A percentile compares a stretch with the other conserved stretches of the same genome.
phyloP scores from a whole-genome alignment of 2,888 invertebrate species.

The Thymelicus lineola region DNA sequence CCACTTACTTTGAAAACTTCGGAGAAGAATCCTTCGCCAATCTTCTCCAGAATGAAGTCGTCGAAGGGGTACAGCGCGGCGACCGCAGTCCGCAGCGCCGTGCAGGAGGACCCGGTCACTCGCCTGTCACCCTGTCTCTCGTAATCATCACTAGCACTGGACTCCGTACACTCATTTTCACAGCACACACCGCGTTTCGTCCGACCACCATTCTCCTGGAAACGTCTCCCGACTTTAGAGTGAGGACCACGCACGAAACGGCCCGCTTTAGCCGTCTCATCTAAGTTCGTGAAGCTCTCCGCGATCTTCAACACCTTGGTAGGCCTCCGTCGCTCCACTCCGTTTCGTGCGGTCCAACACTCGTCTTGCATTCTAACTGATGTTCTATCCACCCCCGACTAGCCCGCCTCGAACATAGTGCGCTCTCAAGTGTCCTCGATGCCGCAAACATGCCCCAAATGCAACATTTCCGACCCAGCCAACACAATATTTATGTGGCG shows the following conservation, averaged over 20 bases:
- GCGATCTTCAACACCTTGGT: slow-evolving; percentile 83
- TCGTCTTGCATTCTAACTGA: slow-evolving; percentile 83
- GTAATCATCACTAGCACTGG: slow-evolving; percentile 76
- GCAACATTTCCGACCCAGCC: slow-evolving; percentile 51
- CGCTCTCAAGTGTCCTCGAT: slow-evolving; percentile 68
- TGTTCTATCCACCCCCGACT: slow-evolving; percentile 53
- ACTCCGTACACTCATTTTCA: slow-evolving; percentile 78
- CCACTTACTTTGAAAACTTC: slow-evolving; percentile 97
- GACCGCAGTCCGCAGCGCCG: slow-evolving; percentile 95
- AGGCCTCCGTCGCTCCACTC: slow-evolving; percentile 73
- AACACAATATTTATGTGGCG: slow-evolving; percentile 63
- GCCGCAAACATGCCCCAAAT: slow-evolving; percentile 59
- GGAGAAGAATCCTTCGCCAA: slow-evolving; percentile 98
- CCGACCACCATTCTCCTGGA: slow-evolving; percentile 63
- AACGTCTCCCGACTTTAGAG: slow-evolving; percentile 70
- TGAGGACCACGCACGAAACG: slow-evolving; percentile 77
- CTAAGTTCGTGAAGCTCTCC: slow-evolving; percentile 82
- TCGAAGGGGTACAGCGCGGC: slow-evolving; percentile 96
- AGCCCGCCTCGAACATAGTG: slow-evolving; percentile 81
- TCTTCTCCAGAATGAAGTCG: slow-evolving; percentile 96
- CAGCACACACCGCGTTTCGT: slow-evolving; percentile 74
- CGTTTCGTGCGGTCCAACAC: slow-evolving; percentile 69
- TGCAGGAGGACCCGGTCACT: slow-evolving; percentile 89
- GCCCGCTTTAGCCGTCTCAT: slow-evolving; percentile 78
- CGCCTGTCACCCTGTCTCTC: slow-evolving; percentile 76